Percentiles rank a stretch among this genome's conserved stretches.
Conservation (phyloP, 2,888 invertebrate genomes). For the Byasa hedistus region DNA sequence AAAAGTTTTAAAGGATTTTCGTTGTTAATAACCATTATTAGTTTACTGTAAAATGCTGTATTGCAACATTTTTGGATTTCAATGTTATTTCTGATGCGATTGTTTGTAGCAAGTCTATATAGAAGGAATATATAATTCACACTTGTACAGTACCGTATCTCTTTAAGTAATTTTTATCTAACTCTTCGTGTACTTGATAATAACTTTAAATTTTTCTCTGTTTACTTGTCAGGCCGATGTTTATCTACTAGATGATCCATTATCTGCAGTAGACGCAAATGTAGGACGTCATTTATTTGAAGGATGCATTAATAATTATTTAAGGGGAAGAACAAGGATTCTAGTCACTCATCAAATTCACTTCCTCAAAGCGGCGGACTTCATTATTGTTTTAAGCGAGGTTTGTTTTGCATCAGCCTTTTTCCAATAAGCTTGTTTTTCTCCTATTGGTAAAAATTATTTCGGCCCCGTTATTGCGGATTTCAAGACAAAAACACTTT, state of each 20-base stretch:
- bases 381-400: constrained; percentile 81
- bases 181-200: not conserved
- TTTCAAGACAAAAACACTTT: not conserved
- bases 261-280: constrained; percentile 91
- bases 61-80: no score
- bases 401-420: constrained; percentile 37
- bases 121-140: not conserved
- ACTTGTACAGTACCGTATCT: not conserved
- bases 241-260: constrained; percentile 90
- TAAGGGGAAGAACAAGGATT: constrained; percentile 84
- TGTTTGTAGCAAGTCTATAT: no score
- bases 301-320: constrained; percentile 85
- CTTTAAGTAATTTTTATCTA: no score
- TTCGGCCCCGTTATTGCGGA: not conserved
- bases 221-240: constrained; percentile 83
- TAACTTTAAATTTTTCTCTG: not conserved
- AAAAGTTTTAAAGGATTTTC: not conserved
- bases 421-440: constrained; percentile 10
- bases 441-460: not conserved
- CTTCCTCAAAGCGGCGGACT: constrained; percentile 84
- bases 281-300: constrained; percentile 89
- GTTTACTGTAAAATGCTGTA: no score
- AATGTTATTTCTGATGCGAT: no score
- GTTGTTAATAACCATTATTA: no score
- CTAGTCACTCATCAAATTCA: constrained; percentile 94